Percentiles rank a stretch among this genome's conserved stretches.
These are phyloP conservation scores for Taurulus bubalis DNA, from an alignment of 2,113 vertebrate species.

Conservation along the genomic window DNA sequence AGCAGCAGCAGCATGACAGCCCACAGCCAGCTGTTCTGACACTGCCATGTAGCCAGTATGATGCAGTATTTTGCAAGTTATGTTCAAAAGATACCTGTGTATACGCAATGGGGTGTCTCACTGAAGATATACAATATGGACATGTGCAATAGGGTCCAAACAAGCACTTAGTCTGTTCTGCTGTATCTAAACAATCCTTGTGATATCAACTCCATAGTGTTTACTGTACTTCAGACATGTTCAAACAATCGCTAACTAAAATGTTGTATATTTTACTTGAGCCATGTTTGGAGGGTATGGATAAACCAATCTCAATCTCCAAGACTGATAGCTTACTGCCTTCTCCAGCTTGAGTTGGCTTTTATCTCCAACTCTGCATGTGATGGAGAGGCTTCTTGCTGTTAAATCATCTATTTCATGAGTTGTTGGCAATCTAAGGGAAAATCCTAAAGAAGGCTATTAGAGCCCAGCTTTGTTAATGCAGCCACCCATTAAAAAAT, in stretches of 20 bases:
- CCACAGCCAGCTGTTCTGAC: slow-evolving; percentile 39
- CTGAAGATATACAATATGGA: neutral
- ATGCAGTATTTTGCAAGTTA: neutral
- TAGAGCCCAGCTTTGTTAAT: slow-evolving; percentile 70
- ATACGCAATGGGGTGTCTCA: neutral
- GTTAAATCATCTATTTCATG: slow-evolving; percentile 78
- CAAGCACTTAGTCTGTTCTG: neutral
- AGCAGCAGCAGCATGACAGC: slow-evolving; percentile 30
- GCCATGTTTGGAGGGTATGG: slow-evolving; percentile 9
- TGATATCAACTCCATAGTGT: neutral
- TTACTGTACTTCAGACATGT: neutral
- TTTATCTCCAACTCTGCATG: slow-evolving; percentile 58
- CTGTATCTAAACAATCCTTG: neutral
- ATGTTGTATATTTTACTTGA: slow-evolving; percentile 17
- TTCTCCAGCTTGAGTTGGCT: slow-evolving; percentile 45
- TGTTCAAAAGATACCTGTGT: neutral
- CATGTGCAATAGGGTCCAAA: neutral
- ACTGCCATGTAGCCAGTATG: slow-evolving; percentile 1
- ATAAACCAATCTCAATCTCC: slow-evolving; percentile 32
- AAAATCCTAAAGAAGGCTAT: slow-evolving; percentile 61
- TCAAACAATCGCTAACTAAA: slow-evolving; percentile 1
- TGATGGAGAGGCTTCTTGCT: slow-evolving; percentile 69
- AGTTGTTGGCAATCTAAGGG: slow-evolving; percentile 53
- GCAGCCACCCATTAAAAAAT: slow-evolving; percentile 71
- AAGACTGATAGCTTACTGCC: slow-evolving; percentile 34